These are phyloP conservation scores for Sparidentex hasta DNA, from an alignment of 2,797 vertebrate genomes.

Conservation along the genomic window DNA sequence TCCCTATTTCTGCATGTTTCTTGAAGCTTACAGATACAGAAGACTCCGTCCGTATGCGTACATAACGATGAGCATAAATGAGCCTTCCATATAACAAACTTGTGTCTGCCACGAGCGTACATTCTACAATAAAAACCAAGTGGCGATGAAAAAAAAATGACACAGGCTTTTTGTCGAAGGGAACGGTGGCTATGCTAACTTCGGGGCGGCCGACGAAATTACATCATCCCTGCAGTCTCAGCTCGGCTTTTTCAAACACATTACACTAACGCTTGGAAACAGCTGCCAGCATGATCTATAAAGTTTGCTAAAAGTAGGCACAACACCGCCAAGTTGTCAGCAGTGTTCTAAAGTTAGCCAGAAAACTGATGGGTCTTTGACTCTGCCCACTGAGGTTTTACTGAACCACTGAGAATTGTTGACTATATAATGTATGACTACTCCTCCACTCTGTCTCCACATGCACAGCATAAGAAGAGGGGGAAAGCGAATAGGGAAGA, in stretches of 20 bases:
- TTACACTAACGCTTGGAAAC: not conserved
- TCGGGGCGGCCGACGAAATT: too few species aligned
- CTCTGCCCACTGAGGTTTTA: not conserved
- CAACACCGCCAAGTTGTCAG: not conserved
- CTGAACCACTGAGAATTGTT: conserved; percentile 2
- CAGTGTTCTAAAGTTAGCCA: conserved; percentile 8
- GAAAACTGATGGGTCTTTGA: not conserved
- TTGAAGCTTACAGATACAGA: too few species aligned
- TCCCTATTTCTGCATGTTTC: too few species aligned
- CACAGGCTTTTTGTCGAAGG: too few species aligned
- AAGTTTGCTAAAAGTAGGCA: not conserved
- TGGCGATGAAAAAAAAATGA: too few species aligned
- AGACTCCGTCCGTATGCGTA: too few species aligned
- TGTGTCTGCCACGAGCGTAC: too few species aligned
- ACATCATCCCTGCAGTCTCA: not conserved
- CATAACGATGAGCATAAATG: too few species aligned
- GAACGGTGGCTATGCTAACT: too few species aligned
- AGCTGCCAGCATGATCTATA: not conserved
- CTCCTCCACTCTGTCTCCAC: not conserved
- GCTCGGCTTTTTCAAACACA: not conserved
- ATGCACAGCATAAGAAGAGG: not conserved
- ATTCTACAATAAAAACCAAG: too few species aligned
- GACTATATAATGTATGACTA: conserved; percentile 8
- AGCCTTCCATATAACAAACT: too few species aligned
- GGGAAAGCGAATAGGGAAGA: not conserved